Evolutionary conservation across 2,888 invertebrate genomes (phyloP), one percentile per base, ranked within the genome.

Genomic region (Digitonthophagus gazella): DNA sequence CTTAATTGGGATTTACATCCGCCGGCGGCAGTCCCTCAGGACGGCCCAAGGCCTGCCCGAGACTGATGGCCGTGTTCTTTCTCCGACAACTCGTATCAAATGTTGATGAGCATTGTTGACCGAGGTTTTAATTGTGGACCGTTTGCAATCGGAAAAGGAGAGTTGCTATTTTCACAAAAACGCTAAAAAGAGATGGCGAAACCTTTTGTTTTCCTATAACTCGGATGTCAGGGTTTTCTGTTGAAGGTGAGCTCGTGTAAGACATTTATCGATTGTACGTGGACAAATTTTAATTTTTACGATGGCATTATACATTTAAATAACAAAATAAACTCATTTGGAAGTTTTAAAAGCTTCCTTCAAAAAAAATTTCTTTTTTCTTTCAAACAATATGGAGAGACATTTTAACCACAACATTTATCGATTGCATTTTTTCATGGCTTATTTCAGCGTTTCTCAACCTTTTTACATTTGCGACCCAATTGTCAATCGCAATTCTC

Each of bases 1-100:
- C 79, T 82, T 82, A 82, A 82, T 81, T 82, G 81, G 81, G 80
- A 81, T 81, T 81, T 80, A 81, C 80, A 80, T 81, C 61, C n/a
- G 19, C 16, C 18, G 19, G 18, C 18, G 61, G 20, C 19, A 61
- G 61, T 71, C 71, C 69, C 69, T 66, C 72, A 67, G 67, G 72
- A 73, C 67, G 71, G 68, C 71, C 72, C 61, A 18, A 18, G 61
- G 20, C n/a, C 16, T 71, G 74, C 70, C 63, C 68, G 69, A 75
- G 75, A 75, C 72, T 73, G 71, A 74, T 75, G 73, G 73, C 71
- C 70, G 73, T 73, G 71, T 72, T 67, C 67, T 69, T 68, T 61
- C 69, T 70, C 63, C 69, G 58, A 72, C 68, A 70, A 70, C 63
- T 70, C 67, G 67, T 69, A 70, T 68, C 68, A 68, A 69, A 71